These are phyloP conservation scores for Gorsachius magnificus DNA, from an alignment of 2,797 vertebrate genomes.

Conservation along the genomic window DNA sequence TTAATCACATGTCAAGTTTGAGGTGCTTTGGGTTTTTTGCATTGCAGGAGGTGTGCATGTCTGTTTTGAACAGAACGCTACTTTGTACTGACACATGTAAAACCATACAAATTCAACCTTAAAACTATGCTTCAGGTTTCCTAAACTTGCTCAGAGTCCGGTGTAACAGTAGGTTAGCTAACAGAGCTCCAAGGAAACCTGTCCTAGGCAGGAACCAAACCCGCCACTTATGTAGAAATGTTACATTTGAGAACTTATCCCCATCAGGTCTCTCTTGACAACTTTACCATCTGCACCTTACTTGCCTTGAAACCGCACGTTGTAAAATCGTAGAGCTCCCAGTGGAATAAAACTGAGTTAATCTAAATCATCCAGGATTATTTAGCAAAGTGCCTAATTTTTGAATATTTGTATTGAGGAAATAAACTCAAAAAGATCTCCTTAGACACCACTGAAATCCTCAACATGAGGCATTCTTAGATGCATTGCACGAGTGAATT, in stretches of 20 bases:
- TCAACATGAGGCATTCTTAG: neutral
- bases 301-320: neutral
- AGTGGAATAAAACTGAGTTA: neutral
- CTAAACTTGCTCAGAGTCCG: neutral
- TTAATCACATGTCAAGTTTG: neutral
- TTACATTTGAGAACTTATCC: neutral
- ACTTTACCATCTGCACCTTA: neutral
- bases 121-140: neutral
- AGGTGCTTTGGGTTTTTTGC: neutral
- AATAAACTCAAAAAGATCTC: neutral
- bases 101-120: neutral
- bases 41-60: neutral
- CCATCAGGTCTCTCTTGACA: neutral
- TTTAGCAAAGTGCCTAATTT: neutral
- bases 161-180: neutral
- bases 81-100: neutral
- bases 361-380: neutral
- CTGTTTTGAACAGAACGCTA: neutral
- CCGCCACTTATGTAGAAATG: neutral
- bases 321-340: neutral
- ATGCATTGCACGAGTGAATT: neutral
- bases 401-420: neutral
- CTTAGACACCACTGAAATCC: neutral
- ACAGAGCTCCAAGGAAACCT: neutral
- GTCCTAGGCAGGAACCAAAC: neutral